Evolutionary conservation across 1,140 invertebrate genomes (phyloP).

Genomic region (Sycophaga agraensis): DNA sequence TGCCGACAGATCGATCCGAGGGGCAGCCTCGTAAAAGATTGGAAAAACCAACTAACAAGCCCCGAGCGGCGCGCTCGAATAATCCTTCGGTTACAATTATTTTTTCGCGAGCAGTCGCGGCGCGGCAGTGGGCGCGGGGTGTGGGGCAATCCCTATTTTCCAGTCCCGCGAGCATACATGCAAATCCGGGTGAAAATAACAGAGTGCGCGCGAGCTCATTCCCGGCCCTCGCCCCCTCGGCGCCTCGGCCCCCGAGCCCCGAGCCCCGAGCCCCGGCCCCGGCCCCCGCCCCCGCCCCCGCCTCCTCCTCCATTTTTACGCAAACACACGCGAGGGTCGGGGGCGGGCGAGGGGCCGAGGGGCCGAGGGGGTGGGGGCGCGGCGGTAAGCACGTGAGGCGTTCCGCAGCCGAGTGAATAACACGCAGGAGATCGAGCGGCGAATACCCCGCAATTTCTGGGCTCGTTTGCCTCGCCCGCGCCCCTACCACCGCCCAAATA

Average conservation of each 20-base stretch:
- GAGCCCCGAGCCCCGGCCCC: too few relatives aligned
- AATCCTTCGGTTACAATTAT: neutral
- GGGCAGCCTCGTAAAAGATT: too few relatives aligned
- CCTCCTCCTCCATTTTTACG: neutral
- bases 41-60: too few relatives aligned
- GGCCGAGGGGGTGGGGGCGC: neutral
- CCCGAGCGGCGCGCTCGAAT: too few relatives aligned
- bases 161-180: slow-evolving; percentile 10
- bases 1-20: too few relatives aligned
- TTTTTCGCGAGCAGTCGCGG: slow-evolving; percentile 7
- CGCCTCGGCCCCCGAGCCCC: too few relatives aligned
- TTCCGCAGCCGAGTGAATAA: neutral
- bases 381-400: neutral
- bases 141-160: slow-evolving; percentile 20
- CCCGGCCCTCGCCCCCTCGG: neutral
- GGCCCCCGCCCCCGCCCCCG: neutral
- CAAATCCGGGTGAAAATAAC: slow-evolving; percentile 19
- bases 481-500: neutral
- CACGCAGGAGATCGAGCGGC: neutral
- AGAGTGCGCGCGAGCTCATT: neutral
- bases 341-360: too few relatives aligned
- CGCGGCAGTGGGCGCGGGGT: too few relatives aligned
- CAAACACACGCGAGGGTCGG: neutral
- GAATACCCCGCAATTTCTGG: slow-evolving; percentile 8
- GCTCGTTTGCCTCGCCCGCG: slow-evolving; percentile 13